phyloP scores from a whole-genome alignment of 2,113 vertebrate genomes.

The Xiphophorus couchianus region DNA sequence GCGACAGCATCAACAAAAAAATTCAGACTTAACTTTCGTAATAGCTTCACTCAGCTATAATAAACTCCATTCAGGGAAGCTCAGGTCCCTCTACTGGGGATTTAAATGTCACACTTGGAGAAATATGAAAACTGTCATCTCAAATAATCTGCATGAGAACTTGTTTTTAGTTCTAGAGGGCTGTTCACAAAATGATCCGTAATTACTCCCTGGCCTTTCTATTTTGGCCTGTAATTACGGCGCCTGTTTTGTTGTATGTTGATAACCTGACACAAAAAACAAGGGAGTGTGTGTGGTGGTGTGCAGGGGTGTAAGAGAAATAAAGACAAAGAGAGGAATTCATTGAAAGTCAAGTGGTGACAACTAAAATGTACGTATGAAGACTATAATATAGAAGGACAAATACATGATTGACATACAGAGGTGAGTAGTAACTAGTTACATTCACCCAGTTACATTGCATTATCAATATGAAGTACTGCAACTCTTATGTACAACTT shows the following conservation, averaged over 20 bases:
- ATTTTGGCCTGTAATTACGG: slow-evolving; percentile 74
- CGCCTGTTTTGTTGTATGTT: slow-evolving; percentile 53
- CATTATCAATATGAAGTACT: too few species aligned
- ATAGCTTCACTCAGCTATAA: slow-evolving; percentile 59
- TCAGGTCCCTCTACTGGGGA: slow-evolving; percentile 36
- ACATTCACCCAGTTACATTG: background rate
- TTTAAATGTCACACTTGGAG: slow-evolving; percentile 63
- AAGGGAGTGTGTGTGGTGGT: slow-evolving; percentile 10
- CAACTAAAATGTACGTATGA: slow-evolving; percentile 8
- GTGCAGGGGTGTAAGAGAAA: too few species aligned
- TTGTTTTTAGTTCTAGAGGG: slow-evolving; percentile 67
- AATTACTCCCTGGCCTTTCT: slow-evolving; percentile 68
- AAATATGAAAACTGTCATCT: slow-evolving; percentile 59
- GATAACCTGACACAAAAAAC: slow-evolving; percentile 60
- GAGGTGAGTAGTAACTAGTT: background rate
- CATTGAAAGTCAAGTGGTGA: slow-evolving; percentile 14
- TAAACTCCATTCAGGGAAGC: slow-evolving; percentile 44
- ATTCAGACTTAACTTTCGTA: slow-evolving; percentile 47
- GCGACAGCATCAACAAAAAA: slow-evolving; percentile 11
- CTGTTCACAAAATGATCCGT: slow-evolving; percentile 67
- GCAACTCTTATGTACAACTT: too few species aligned
- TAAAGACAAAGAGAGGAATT: too few species aligned
- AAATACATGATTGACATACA: background rate
- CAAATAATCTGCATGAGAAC: slow-evolving; percentile 66
- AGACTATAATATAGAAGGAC: background rate